Evolutionary conservation across 2,113 vertebrate genomes (phyloP).

Genomic region (Micromys minutus): DNA sequence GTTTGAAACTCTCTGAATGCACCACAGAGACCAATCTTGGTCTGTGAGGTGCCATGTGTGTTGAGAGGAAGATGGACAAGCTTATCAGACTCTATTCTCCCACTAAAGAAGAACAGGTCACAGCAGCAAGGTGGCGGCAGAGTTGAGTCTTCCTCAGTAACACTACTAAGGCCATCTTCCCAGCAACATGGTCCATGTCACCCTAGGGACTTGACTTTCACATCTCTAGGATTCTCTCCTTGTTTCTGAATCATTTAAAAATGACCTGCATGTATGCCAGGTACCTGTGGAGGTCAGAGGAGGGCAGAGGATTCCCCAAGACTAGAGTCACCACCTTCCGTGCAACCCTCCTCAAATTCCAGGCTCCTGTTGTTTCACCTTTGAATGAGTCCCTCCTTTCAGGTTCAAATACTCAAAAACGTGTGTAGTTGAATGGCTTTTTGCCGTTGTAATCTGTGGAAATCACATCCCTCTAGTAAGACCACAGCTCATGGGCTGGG

Average conservation of each 20-base stretch:
- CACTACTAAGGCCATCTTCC: background rate
- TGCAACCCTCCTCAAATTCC: background rate
- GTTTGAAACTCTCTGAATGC: background rate
- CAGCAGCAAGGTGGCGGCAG: background rate
- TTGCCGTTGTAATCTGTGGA: background rate
- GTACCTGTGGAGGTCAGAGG: background rate
- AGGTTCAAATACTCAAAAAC: background rate
- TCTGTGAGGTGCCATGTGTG: background rate
- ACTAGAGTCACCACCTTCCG: background rate
- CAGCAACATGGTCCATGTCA: rapidly evolving
- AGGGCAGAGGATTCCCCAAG: background rate
- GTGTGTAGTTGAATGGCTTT: background rate
- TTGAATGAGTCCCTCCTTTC: background rate
- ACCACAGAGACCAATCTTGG: background rate
- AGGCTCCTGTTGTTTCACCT: background rate
- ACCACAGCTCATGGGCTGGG: background rate
- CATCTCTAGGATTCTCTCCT: background rate
- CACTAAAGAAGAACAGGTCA: background rate
- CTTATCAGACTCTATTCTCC: background rate
- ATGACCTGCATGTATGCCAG: background rate
- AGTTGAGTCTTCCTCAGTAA: background rate
- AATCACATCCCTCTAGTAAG: background rate
- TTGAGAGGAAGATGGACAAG: too few species aligned
- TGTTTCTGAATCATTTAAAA: too few species aligned
- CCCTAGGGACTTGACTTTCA: background rate